Base-by-base conservation (phyloP, 2,113 vertebrate species). In the Anseranas semipalmata region DNA sequence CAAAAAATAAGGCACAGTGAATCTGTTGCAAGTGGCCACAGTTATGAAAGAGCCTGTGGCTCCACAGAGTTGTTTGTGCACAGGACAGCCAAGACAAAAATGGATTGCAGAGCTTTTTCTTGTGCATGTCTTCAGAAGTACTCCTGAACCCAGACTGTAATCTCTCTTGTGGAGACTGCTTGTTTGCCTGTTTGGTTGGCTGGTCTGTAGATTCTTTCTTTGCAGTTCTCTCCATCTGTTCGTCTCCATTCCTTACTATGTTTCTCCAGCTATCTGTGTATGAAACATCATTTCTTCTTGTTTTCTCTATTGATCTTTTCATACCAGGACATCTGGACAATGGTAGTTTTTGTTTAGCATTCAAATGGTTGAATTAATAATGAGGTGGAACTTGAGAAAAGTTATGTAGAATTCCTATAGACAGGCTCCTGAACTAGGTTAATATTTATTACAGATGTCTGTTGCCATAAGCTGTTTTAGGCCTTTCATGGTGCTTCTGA, bases 201-300 rank as follows among this genome's bases (percentile, higher is more conserved):
- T 63, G 28, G 35, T 7, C 11, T 81, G 53, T 72, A 30, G 17
- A 13, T 93, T 86, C 43, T 18, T 67, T 80, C n/a, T 65, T 56
- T 81, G 12, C 35, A 16, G 7, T 12, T 81, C 32, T 12, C 41
- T 93, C 45, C 27, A 65, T 71, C 46, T 81, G 73, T 59, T 82
- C 12, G 35, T 25, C 33, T 75, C 37, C 27, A 71, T 71, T 89
- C 20, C 4, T 72, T 56, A 45, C 7, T 32, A 9, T 32, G 18
- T 37, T 72, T 93, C 43, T 75, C 79, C 37, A 18, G 10, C 10
- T 88, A 33, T 19, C 5, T 20, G 1, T 39, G 12, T 22, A 73
- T 43, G 50, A 77, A 58, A 59, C 18, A 41, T 17, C 0, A 0
- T 7, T 35, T 19, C 9, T 70, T 65, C 48, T 62, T 59, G 7